Base-by-base conservation (phyloP, 2,797 vertebrate genomes). In the Crypturellus tataupa region DNA sequence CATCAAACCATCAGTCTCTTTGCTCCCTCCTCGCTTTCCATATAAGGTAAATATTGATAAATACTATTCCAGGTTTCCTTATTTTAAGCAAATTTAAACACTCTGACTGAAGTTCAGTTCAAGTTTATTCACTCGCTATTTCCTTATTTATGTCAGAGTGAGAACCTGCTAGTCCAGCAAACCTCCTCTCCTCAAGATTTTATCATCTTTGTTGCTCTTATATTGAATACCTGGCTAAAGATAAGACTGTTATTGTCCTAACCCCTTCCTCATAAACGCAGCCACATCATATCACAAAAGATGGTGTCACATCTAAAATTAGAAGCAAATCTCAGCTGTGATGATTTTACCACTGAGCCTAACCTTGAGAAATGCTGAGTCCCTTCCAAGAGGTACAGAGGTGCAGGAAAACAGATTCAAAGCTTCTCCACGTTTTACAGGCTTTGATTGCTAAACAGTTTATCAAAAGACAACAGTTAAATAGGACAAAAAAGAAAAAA, bases 231-330 rank as follows among this genome's bases (percentile, higher is more conserved):
- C 31, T 24, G 4, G 59, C 39, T 85, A 51, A 80, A 91, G 53
- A 85, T 39, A 85, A 1, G 17, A 67, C 39, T 64, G 18, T 35
- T 49, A 40, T 44, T 88, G 75, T 70, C 64, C 87, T 56, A 84
- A 64, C 37, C 6, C 56, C 51, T 75, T 88, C 75, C 71, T 58
- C 55, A 93, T 75, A 90, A 89, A 64, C 58, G 67, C 62, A 53
- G 78, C 88, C 83, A 94, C 72, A 87, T 92, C 80, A 89, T 89
- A 89, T 91, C 95, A 96, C 91, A 97, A 91, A 97, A 93, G 67
- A 86, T 73, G 47, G 87, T 88, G 87, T 88, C 91, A 96, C 80
- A 87, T 67, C 60, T 94, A 95, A 96, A 94, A 90, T 96, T 93
- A 96, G 95, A 95, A 94, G 68, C 64, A 77, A 84, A 70, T 95